These are phyloP conservation scores for Clarias pachynema DNA, from an alignment of 2,797 vertebrate species.

Conservation along the genomic window DNA sequence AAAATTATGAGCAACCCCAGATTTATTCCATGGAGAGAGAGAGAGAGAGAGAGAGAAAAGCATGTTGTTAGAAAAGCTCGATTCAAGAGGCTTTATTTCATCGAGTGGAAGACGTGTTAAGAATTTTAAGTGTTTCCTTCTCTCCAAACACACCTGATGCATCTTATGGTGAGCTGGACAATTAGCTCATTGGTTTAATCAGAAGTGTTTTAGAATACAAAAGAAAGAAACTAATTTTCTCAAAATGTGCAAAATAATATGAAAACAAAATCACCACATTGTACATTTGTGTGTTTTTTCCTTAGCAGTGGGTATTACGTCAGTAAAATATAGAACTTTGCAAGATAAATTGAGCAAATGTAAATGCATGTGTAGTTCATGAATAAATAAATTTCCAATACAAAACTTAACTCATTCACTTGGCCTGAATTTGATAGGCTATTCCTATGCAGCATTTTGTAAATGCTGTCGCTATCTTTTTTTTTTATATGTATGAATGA, in stretches of 20 bases:
- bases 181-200: not conserved
- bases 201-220: not conserved
- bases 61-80: not conserved
- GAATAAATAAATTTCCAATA: not conserved
- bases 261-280: not conserved
- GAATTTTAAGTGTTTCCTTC: not conserved
- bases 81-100: not conserved
- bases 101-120: not conserved
- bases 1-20: conserved; percentile 11
- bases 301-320: not conserved
- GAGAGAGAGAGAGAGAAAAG: not conserved
- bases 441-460: not conserved
- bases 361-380: not conserved
- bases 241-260: not conserved
- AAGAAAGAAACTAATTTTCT: not conserved
- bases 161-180: not conserved
- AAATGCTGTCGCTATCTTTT: not conserved
- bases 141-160: not conserved
- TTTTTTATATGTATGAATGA: not conserved
- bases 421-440: not conserved
- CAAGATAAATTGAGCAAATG: not conserved
- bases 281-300: not conserved
- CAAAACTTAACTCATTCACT: not conserved
- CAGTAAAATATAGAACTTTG: not conserved
- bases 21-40: conserved; percentile 1